Base-by-base conservation (phyloP, 2,888 invertebrate species). In the Amblyteles armatorius region DNA sequence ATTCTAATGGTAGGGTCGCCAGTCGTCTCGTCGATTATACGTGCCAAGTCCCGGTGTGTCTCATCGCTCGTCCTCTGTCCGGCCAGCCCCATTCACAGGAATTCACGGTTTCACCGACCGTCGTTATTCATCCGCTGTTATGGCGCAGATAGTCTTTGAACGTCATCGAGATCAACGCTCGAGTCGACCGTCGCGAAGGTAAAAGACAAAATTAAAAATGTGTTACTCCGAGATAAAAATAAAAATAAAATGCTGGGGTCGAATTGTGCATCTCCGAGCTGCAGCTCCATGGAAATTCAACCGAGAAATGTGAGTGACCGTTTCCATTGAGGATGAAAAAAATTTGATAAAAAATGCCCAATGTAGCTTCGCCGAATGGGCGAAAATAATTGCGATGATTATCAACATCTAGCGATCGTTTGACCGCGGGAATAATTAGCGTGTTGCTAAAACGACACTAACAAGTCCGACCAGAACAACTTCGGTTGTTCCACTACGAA, bases 1-100 rank as follows among this genome's bases (percentile, higher is more conserved):
- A 92, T 91, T 91, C 89, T 92, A 92, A 92, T 92, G 91, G 91
- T 84, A 82, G 86, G 84, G 84, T 87, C 78, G 44, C 69, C 60
- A 48, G 68, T 73, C 82, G 67, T 85, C 79, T 82, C 57, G 57
- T 55, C 33, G 50, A 33, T 82, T 71, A 82, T 73, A 72, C 19
- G 22, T 67, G 67, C 44, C 68, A 26, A 26, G 57, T 57, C 57
- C 26, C 57, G 3, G 22, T 22, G 57, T 57, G 26, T 22, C 57
- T 26, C 55, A 55, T 55, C 57, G 57, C 26, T 26, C 57, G 26
- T 26, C 26, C 57, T 57, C 22, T 4, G 57, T 22, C 44, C 16
- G 44, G 13, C 4, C 44, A 16, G 13, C 16, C n/a, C 63, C 29
- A 33, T 63, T 63, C 63, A 33, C 22, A 57, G 26, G 26, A 22